Percentiles rank a stretch among this genome's conserved stretches.
Evolutionary conservation across 2,113 vertebrate genomes (phyloP).

Genomic region (Gymnogyps californianus): DNA sequence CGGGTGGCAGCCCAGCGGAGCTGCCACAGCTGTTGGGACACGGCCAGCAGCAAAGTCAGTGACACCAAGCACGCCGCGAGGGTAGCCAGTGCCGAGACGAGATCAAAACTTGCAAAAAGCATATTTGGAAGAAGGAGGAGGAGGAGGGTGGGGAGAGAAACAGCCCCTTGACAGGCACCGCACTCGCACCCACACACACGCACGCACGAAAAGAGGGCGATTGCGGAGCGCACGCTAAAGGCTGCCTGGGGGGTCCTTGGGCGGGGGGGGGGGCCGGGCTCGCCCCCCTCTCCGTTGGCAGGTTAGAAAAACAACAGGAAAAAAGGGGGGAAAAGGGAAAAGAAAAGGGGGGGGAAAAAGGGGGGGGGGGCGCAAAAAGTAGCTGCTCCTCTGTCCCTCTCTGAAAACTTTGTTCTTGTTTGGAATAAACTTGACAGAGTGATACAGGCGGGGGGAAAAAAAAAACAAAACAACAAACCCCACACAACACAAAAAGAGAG

Average conservation of each 20-base stretch:
- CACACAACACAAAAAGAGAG: not conserved
- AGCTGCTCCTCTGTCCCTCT: not conserved
- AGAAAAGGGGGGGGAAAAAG: not conserved
- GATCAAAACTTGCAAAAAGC: conserved; percentile 91
- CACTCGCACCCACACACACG: conserved; percentile 22
- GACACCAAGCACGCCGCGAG: conserved; percentile 92
- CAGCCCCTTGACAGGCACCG: conserved; percentile 19
- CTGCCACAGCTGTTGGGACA: conserved; percentile 97
- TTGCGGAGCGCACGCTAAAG: not conserved
- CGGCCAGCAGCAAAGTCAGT: conserved; percentile 89
- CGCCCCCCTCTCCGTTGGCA: conserved; percentile 2
- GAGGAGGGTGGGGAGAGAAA: conserved; percentile 63
- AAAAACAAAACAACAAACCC: not conserved
- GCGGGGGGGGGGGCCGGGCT: not conserved
- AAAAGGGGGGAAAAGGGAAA: not conserved
- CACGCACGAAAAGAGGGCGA: not conserved
- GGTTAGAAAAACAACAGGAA: not conserved
- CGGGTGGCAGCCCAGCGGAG: conserved; percentile 93
- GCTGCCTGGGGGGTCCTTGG: conserved; percentile 24
- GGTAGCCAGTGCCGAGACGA: conserved; percentile 93
- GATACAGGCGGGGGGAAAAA: not conserved
- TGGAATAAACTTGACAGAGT: not conserved
- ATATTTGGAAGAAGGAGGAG: conserved; percentile 74
- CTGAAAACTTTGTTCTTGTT: conserved; percentile 7
- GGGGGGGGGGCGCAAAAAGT: not conserved